Percentiles rank a stretch among this genome's conserved stretches.
Conservation (phyloP, 2,113 vertebrate genomes). For the Alouatta palliata region DNA sequence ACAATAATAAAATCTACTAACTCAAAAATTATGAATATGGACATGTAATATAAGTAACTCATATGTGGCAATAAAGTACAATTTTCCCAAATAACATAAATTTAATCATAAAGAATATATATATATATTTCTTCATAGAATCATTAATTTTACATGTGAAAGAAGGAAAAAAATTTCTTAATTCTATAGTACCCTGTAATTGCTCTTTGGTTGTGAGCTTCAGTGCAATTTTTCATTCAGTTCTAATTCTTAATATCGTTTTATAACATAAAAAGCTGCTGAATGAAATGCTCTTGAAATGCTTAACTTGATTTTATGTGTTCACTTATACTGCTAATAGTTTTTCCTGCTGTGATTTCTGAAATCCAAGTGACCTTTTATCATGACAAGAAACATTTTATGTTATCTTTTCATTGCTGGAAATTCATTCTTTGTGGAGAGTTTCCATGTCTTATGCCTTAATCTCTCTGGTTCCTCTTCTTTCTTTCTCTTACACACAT, state of each 20-base stretch:
- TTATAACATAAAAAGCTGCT: not conserved
- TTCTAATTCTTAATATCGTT: not conserved
- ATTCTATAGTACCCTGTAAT: not conserved
- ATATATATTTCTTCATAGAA: not conserved
- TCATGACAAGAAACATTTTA: not conserved
- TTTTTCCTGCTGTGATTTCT: slow-evolving; percentile 19
- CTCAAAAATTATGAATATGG: not conserved
- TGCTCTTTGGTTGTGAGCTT: not conserved
- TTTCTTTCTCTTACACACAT: not conserved
- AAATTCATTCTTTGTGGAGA: not conserved
- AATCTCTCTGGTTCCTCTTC: not conserved
- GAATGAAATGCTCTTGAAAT: not conserved
- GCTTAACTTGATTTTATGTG: not conserved
- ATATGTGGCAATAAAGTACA: not conserved
- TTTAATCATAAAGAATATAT: not conserved
- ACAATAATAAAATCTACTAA: not conserved
- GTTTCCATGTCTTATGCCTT: not conserved
- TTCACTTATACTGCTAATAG: not conserved
- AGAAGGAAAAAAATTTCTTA: not conserved
- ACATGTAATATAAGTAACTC: not conserved
- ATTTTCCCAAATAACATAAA: not conserved
- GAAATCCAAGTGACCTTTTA: not conserved
- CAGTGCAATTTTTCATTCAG: not conserved
- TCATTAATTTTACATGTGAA: not conserved
- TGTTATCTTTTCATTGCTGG: not conserved